Percentiles rank a stretch among this genome's conserved stretches.
phyloP scores from a whole-genome alignment of 2,888 invertebrate species.

The Orthosia cruda region DNA sequence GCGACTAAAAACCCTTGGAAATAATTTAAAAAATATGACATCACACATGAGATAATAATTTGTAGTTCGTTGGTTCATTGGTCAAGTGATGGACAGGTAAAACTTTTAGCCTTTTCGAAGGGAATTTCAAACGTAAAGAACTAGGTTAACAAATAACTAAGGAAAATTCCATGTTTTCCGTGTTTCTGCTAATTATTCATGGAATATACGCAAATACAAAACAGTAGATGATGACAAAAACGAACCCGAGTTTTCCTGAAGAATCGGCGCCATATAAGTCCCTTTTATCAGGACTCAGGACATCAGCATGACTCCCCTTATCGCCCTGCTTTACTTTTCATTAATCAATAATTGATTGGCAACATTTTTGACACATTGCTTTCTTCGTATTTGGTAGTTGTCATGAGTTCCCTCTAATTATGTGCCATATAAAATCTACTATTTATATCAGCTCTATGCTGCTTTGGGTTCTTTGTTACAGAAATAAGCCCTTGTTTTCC shows the following conservation, averaged over 20 bases:
- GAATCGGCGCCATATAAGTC: not conserved
- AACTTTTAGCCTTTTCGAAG: constrained; percentile 1
- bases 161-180: constrained; percentile 35
- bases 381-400: not conserved
- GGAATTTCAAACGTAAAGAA: constrained; percentile 19
- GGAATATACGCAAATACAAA: constrained; percentile 6
- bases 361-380: not conserved
- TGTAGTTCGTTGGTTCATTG: not conserved
- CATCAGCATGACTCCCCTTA: not conserved
- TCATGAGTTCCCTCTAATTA: not conserved
- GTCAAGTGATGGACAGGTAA: not conserved
- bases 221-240: constrained; percentile 3
- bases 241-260: not conserved
- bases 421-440: not conserved
- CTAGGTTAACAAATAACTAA: constrained; percentile 21
- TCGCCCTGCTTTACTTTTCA: not conserved
- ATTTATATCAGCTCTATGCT: not conserved
- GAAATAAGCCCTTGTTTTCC: not conserved
- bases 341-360: not conserved
- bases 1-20: not conserved
- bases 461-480: not conserved
- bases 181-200: constrained; percentile 31
- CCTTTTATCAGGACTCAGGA: not conserved
- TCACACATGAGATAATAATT: not conserved
- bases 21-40: not conserved